These are phyloP conservation scores for Corythornis leucogaster DNA, from an alignment of 2,797 vertebrate genomes.

Conservation along the genomic window DNA sequence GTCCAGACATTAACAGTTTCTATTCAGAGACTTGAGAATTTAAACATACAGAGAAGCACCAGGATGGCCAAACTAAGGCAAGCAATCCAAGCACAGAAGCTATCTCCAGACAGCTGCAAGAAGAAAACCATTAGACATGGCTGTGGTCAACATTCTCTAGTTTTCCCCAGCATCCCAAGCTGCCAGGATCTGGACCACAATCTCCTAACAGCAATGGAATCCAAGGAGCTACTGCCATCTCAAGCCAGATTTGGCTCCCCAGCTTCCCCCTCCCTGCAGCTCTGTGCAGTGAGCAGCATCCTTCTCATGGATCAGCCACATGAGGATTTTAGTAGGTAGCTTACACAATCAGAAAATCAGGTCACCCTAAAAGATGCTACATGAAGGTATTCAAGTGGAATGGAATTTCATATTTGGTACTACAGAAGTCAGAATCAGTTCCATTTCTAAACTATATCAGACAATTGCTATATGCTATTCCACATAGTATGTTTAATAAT, in stretches of 20 bases:
- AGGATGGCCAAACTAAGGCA: neutral
- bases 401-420: neutral
- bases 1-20: neutral
- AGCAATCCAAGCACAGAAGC: neutral
- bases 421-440: neutral
- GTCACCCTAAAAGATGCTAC: neutral
- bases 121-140: neutral
- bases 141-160: neutral
- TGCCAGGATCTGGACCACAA: neutral
- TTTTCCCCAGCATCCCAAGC: neutral
- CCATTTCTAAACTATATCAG: neutral
- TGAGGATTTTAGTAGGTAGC: neutral
- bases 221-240: neutral
- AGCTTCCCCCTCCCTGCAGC: neutral
- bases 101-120: neutral
- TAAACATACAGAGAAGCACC: neutral
- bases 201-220: neutral
- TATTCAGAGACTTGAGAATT: neutral
- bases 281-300: accelerated
- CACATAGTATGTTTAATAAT: neutral
- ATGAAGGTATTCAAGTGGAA: neutral
- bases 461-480: neutral
- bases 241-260: neutral
- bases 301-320: neutral
- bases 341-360: neutral